Percentiles rank a stretch among this genome's conserved stretches.
These are phyloP conservation scores for Heliconius aoede DNA, from an alignment of 2,888 invertebrate genomes.

Conservation along the genomic window DNA sequence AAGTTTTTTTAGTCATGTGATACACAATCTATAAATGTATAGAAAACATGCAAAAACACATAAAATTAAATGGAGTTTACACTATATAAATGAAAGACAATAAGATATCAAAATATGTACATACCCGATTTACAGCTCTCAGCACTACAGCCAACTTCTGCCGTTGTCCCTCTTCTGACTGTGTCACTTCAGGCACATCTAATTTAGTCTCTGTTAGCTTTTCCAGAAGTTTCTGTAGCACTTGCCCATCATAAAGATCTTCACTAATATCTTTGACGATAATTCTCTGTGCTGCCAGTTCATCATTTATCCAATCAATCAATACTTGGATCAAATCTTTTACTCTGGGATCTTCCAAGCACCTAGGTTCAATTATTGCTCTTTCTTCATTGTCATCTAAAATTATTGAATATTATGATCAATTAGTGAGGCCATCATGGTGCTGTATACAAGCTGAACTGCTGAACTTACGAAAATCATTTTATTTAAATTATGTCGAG, in stretches of 20 bases:
- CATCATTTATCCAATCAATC: constrained; percentile 99
- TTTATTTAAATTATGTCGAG: neutral
- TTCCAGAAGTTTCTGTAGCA: constrained; percentile 88
- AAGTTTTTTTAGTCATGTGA: too few species aligned
- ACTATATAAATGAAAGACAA: neutral
- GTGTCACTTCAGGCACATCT: constrained; percentile 99
- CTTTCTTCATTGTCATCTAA: constrained; percentile 98
- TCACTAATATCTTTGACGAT: constrained; percentile 98
- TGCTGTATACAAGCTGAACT: too few species aligned
- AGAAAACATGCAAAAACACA: too few species aligned
- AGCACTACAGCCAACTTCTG: constrained; percentile 96
- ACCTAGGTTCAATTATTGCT: constrained; percentile 96
- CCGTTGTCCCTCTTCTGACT: constrained; percentile 98
- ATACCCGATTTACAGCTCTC: constrained; percentile 92
- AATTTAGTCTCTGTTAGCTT: constrained; percentile 94
- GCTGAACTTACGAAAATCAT: neutral
- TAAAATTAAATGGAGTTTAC: too few species aligned
- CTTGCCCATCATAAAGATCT: constrained; percentile 98
- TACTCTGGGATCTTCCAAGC: constrained; percentile 93
- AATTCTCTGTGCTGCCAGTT: constrained; percentile 96
- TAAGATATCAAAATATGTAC: constrained; percentile 29
- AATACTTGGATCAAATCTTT: constrained; percentile 92
- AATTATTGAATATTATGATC: constrained; percentile 46
- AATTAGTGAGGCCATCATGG: too few species aligned
- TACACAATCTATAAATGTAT: too few species aligned